Conservation (phyloP, 1,140 invertebrate species). For the Drosophila pseudoananassae region DNA sequence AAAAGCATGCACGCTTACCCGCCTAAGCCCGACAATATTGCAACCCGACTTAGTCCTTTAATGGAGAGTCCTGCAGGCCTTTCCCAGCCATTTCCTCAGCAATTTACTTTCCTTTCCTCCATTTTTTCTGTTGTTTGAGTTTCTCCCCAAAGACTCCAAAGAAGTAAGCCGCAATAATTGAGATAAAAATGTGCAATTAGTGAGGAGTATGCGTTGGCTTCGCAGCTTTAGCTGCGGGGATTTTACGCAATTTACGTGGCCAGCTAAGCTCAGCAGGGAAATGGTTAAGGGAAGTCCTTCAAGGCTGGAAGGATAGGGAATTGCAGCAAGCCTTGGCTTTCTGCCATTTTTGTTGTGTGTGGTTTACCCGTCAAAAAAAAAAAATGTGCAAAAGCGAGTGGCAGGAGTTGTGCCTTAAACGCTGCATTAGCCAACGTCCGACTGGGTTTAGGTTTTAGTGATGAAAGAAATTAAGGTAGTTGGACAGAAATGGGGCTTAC, state of each 20-base stretch:
- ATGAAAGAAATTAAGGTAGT: slow-evolving; percentile 1
- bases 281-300: slow-evolving; percentile 21
- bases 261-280: slow-evolving; percentile 19
- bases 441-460: slow-evolving; percentile 17
- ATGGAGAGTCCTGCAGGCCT: slow-evolving; percentile 9
- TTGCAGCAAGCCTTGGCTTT: slow-evolving; percentile 36
- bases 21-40: slow-evolving; percentile 34
- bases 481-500: neutral
- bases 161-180: slow-evolving; percentile 75
- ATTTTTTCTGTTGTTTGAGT: neutral
- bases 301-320: neutral
- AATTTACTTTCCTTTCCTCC: neutral
- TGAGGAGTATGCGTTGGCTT: slow-evolving; percentile 57
- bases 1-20: slow-evolving; percentile 36
- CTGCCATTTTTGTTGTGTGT: slow-evolving; percentile 56
- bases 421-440: slow-evolving; percentile 42
- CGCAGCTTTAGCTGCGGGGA: slow-evolving; percentile 46
- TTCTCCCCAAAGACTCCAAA: slow-evolving; percentile 15
- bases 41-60: slow-evolving; percentile 46
- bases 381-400: slow-evolving; percentile 16
- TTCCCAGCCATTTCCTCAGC: neutral
- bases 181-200: slow-evolving; percentile 80
- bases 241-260: slow-evolving; percentile 71
- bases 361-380: slow-evolving; percentile 42
- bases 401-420: slow-evolving; percentile 51